Conservation (phyloP, 2,113 vertebrate genomes). For the Oryzias javanicus region DNA sequence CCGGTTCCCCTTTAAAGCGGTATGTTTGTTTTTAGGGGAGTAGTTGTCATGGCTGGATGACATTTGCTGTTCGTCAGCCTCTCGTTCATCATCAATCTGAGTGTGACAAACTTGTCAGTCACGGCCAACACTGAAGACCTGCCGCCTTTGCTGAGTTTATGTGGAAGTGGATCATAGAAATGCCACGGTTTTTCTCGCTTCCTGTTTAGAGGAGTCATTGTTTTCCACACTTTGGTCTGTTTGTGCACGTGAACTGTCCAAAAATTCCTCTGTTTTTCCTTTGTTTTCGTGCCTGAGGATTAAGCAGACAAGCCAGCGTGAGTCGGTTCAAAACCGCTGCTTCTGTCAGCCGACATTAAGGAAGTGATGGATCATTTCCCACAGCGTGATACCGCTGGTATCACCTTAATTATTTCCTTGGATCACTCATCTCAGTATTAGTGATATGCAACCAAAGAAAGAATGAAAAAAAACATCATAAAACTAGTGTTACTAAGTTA, state of each 20-base stretch:
- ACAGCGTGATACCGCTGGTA: constrained; percentile 14
- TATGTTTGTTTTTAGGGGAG: constrained; percentile 29
- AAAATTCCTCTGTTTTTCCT: constrained; percentile 28
- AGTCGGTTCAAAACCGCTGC: constrained; percentile 54
- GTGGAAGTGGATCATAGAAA: constrained; percentile 13
- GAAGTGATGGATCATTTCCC: constrained; percentile 58
- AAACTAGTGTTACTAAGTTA: no score
- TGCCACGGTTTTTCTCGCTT: constrained; percentile 27
- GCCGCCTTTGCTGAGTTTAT: constrained; percentile 8
- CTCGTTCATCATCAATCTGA: constrained; percentile 31
- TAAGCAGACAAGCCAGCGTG: constrained; percentile 29
- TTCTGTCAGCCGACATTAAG: constrained; percentile 54
- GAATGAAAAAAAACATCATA: background rate
- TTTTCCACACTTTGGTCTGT: constrained; percentile 2
- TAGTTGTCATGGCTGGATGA: constrained; percentile 34
- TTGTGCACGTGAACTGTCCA: background rate
- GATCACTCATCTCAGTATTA: constrained; percentile 29
- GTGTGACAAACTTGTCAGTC: constrained; percentile 43
- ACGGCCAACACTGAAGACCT: constrained; percentile 5
- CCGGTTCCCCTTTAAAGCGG: constrained; percentile 2
- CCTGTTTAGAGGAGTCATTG: constrained; percentile 15
- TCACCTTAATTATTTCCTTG: constrained; percentile 44
- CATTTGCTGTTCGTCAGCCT: constrained; percentile 59
- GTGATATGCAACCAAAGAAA: background rate
- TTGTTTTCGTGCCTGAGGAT: constrained; percentile 29